A percentile compares a stretch with the other conserved stretches of the same genome.
Conservation (phyloP, 2,888 invertebrate genomes). For the Pterobdella sp. region DNA sequence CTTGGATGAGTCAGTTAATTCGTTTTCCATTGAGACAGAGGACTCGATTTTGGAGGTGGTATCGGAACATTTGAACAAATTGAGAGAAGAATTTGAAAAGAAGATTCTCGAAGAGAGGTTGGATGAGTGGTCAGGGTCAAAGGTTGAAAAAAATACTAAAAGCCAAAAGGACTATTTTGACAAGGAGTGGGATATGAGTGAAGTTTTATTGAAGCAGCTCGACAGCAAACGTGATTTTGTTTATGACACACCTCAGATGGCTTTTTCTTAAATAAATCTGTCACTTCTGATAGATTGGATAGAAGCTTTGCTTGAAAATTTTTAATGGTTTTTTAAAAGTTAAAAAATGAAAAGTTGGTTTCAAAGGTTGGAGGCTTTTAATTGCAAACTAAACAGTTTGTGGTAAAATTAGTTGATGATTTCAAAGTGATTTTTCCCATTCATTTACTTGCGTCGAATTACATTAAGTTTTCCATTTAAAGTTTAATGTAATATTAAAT, state of each 20-base stretch:
- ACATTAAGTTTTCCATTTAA: no score
- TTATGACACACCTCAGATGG: background rate
- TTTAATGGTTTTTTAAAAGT: no score
- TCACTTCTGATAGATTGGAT: background rate
- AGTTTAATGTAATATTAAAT: no score
- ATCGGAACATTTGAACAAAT: background rate
- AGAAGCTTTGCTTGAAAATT: no score
- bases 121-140: background rate
- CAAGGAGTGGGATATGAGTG: background rate
- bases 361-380: no score
- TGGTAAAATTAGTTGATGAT: no score
- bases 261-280: background rate
- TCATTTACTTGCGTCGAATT: no score
- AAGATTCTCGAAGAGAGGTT: background rate
- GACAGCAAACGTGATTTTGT: background rate
- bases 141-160: no score
- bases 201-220: background rate
- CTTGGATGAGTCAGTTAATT: no score
- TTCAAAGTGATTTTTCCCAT: no score
- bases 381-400: no score
- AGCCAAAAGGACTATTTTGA: background rate
- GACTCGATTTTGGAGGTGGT: slow-evolving; percentile 10
- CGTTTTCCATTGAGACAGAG: background rate
- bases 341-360: no score
- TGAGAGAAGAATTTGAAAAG: slow-evolving; percentile 9